phyloP scores from a whole-genome alignment of 2,113 vertebrate species.

The Trochalopteron elliotii region DNA sequence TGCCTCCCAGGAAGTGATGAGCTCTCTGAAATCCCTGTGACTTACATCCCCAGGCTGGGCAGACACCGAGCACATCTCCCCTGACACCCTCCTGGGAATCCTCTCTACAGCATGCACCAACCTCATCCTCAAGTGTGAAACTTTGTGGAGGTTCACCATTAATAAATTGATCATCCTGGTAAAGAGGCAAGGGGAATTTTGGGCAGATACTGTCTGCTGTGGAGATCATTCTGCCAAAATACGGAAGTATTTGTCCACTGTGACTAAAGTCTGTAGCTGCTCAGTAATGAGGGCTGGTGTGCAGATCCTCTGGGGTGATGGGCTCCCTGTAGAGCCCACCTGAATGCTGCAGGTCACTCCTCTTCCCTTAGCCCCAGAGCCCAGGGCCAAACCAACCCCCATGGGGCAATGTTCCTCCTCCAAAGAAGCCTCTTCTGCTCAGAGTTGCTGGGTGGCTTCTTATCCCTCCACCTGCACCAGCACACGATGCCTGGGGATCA shows the following conservation, averaged over 20 bases:
- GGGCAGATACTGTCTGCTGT: not conserved
- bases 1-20: not conserved
- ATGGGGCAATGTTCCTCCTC: accelerated
- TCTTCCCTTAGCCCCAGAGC: not conserved
- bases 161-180: not conserved
- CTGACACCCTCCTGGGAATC: not conserved
- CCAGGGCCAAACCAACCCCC: not conserved
- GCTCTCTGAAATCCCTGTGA: constrained; percentile 16
- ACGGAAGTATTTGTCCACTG: not conserved
- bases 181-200: not conserved
- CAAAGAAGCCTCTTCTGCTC: not conserved
- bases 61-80: not conserved
- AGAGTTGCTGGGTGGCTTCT: not conserved
- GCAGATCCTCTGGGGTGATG: accelerated
- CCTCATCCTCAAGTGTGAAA: accelerated
- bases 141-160: not conserved
- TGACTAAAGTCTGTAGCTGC: accelerated
- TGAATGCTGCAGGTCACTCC: not conserved
- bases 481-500: not conserved
- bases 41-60: not conserved
- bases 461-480: accelerated
- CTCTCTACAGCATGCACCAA: accelerated
- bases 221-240: not conserved
- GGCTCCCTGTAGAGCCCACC: not conserved
- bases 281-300: not conserved